Evolutionary conservation across 2,113 vertebrate genomes (phyloP).

Genomic region (Hippocampus mohnikei): DNA sequence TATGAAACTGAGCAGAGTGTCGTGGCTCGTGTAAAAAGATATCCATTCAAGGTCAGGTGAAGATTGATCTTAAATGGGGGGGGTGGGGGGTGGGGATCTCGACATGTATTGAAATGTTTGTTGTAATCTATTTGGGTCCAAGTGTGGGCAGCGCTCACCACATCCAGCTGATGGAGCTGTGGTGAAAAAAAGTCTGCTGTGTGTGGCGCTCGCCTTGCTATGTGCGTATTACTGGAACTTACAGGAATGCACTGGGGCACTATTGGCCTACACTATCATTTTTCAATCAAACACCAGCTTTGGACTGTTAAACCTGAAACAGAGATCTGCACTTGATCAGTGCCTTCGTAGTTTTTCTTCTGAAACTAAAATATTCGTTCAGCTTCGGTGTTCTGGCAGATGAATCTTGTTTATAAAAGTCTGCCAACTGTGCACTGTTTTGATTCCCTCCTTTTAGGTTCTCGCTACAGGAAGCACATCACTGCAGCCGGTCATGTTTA

Average conservation of each 20-base stretch:
- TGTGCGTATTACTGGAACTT: not conserved
- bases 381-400: not conserved
- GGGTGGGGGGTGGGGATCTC: too few species aligned
- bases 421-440: conserved; percentile 4
- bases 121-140: not conserved
- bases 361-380: not conserved
- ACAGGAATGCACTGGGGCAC: too few species aligned
- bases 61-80: not conserved
- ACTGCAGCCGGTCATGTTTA: not conserved
- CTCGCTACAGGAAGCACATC: not conserved
- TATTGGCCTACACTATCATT: not conserved
- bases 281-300: not conserved
- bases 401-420: not conserved
- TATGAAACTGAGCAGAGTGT: not conserved
- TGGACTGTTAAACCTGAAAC: not conserved
- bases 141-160: not conserved
- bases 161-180: not conserved
- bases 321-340: not conserved
- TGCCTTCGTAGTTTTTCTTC: not conserved
- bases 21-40: not conserved
- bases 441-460: not conserved
- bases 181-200: not conserved
- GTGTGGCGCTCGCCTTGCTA: not conserved
- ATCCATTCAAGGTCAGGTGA: not conserved
- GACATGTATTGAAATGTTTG: not conserved